phyloP scores from a whole-genome alignment of 2,888 invertebrate genomes.

The Orchesellides sinensis region DNA sequence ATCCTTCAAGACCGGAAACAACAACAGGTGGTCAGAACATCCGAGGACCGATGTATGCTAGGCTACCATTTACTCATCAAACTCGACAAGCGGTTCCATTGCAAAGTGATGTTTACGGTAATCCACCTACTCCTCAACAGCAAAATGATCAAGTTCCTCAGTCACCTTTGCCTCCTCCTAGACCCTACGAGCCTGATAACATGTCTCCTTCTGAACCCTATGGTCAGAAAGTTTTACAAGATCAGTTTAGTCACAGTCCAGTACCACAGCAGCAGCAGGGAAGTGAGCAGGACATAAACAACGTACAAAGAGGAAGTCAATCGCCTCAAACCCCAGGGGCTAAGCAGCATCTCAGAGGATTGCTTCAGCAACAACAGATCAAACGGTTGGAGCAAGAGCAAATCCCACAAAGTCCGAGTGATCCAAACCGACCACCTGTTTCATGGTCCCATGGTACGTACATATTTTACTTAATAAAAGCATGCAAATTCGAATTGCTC shows the following conservation, averaged over 20 bases:
- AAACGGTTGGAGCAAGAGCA: constrained; percentile 80
- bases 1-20: constrained; percentile 75
- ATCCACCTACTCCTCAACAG: constrained; percentile 65
- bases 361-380: constrained; percentile 87
- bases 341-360: constrained; percentile 85
- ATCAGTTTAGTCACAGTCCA: constrained; percentile 72
- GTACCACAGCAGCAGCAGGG: constrained; percentile 20
- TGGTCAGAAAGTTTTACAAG: constrained; percentile 49
- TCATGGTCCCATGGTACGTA: constrained; percentile 49
- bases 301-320: constrained; percentile 57
- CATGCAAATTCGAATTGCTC: background rate
- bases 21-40: constrained; percentile 78
- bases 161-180: constrained; percentile 16
- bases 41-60: constrained; percentile 57
- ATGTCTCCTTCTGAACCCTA: constrained; percentile 26
- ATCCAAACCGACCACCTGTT: constrained; percentile 65
- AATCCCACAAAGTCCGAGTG: constrained; percentile 75
- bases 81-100: constrained; percentile 66
- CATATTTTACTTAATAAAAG: background rate
- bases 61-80: constrained; percentile 55
- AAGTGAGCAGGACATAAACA: constrained; percentile 30
- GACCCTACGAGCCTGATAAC: constrained; percentile 57
- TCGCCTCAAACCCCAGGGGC: constrained; percentile 79
- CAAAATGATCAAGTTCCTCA: constrained; percentile 49
- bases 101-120: constrained; percentile 58